These are phyloP conservation scores for Urophycis tenuis DNA, from an alignment of 2,797 vertebrate species.

Conservation along the genomic window DNA sequence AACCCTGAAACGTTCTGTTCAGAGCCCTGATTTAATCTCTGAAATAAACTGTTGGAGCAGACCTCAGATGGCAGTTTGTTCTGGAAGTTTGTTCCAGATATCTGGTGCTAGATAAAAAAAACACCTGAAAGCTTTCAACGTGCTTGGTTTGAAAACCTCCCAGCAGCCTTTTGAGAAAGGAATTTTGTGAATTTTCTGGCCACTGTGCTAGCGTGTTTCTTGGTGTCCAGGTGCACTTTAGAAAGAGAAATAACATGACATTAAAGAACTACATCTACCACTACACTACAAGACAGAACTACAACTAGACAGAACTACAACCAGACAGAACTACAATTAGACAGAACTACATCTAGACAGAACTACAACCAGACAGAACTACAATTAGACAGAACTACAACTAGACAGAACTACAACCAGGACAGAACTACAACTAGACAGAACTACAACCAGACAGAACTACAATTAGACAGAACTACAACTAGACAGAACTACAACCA, in stretches of 20 bases:
- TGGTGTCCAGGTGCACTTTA: background rate
- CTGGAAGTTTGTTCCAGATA: constrained; percentile 1
- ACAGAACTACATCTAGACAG: background rate
- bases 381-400: too few relatives aligned
- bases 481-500: too few relatives aligned
- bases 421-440: too few relatives aligned
- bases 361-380: background rate
- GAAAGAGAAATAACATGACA: too few relatives aligned
- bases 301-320: too few relatives aligned
- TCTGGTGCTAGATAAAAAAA: background rate
- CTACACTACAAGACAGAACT: background rate
- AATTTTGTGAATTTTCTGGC: background rate
- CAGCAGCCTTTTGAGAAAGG: background rate
- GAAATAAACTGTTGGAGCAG: background rate
- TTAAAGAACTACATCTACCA: too few relatives aligned
- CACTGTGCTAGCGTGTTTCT: background rate
- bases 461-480: too few relatives aligned
- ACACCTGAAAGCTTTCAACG: background rate
- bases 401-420: too few relatives aligned
- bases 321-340: background rate
- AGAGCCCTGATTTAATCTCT: background rate
- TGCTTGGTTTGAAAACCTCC: background rate
- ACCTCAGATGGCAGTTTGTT: background rate
- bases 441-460: too few relatives aligned
- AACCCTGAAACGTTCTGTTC: too few relatives aligned